Percentiles rank a stretch among this genome's conserved stretches.
Evolutionary conservation across 2,113 vertebrate species (phyloP).

Genomic region (Suricata suricatta): DNA sequence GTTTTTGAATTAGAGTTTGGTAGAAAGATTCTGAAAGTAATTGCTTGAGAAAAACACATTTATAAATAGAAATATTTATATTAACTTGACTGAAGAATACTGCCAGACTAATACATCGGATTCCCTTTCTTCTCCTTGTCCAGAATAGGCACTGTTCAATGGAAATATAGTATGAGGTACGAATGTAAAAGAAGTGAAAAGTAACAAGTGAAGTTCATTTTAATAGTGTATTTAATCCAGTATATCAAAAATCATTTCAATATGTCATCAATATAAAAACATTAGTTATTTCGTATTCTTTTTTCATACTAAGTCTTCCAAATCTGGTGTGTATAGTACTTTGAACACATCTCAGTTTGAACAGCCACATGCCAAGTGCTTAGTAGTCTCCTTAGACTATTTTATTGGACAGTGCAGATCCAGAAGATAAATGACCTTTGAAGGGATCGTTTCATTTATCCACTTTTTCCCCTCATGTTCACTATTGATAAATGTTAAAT

Average conservation of each 20-base stretch:
- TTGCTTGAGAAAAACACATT: neutral
- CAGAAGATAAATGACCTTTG: neutral
- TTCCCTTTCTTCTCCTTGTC: neutral
- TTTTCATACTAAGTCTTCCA: neutral
- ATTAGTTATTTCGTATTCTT: neutral
- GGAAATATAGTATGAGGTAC: neutral
- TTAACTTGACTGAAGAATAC: neutral
- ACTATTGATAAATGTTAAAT: neutral
- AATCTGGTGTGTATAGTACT: neutral
- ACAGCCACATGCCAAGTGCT: neutral
- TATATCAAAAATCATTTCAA: neutral
- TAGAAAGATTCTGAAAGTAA: constrained; percentile 37
- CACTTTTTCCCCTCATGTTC: neutral
- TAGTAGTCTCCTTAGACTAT: neutral
- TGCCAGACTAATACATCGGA: neutral
- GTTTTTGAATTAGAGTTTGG: constrained; percentile 24
- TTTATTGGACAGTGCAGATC: neutral
- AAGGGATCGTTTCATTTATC: neutral
- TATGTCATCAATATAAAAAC: neutral
- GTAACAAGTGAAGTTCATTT: neutral
- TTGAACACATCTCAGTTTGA: neutral
- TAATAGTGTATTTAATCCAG: neutral
- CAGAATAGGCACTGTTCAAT: neutral
- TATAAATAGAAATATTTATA: constrained; percentile 32
- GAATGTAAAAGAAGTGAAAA: neutral